Evolutionary conservation across 2,888 invertebrate genomes (phyloP).

Genomic region (Nymphalis urticae): DNA sequence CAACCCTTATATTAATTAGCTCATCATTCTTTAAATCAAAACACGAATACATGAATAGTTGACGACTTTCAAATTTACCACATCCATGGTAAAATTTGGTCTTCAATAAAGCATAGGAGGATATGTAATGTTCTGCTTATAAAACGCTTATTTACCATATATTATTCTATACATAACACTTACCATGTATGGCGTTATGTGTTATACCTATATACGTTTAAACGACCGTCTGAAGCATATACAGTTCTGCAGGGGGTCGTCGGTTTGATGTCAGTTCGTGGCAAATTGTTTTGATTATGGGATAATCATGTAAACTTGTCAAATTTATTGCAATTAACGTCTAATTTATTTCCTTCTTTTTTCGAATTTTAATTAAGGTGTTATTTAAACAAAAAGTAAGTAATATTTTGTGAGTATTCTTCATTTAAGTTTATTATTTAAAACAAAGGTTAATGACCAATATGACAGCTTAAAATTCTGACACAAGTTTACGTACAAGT

Average conservation of each 20-base stretch:
- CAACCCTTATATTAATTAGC: too few relatives aligned
- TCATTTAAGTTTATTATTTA: too few relatives aligned
- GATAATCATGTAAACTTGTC: constrained; percentile 5
- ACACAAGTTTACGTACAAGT: too few relatives aligned
- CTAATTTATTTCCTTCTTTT: background rate
- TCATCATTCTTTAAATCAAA: too few relatives aligned
- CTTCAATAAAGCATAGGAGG: background rate
- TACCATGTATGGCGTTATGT: background rate
- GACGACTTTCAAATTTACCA: background rate
- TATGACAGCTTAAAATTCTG: too few relatives aligned
- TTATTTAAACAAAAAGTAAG: background rate
- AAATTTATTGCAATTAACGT: constrained; percentile 5
- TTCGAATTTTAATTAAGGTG: too few relatives aligned
- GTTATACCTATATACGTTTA: constrained; percentile 7
- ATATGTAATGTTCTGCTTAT: constrained; percentile 5
- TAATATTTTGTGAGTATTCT: too few relatives aligned
- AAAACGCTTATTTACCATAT: constrained; percentile 7
- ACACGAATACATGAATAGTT: background rate
- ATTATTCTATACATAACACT: constrained; percentile 5
- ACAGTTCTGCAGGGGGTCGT: constrained; percentile 16
- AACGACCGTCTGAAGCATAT: background rate
- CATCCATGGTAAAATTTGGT: background rate
- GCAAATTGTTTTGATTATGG: constrained; percentile 16
- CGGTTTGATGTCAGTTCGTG: constrained; percentile 18
- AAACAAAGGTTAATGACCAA: too few relatives aligned